Conservation (phyloP, 2,888 invertebrate genomes). For the Altica lythri region DNA sequence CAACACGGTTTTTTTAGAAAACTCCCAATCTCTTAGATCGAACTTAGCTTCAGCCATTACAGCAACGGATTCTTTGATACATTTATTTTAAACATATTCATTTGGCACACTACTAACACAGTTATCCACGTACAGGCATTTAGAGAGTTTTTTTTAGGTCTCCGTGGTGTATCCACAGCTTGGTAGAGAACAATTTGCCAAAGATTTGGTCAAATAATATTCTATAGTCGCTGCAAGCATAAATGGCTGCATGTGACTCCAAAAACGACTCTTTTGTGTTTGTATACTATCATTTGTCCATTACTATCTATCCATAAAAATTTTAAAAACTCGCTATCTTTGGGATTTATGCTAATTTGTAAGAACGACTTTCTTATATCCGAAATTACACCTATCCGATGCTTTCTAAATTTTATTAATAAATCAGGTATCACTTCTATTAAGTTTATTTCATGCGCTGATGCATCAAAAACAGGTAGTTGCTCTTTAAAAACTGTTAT, state of each 20-base stretch:
- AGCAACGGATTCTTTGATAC: constrained; percentile 12
- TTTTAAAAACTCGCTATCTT: constrained; percentile 42
- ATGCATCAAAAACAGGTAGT: constrained; percentile 23
- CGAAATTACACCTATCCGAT: constrained; percentile 36
- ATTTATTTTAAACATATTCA: constrained; percentile 5
- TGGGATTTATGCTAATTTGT: constrained; percentile 39
- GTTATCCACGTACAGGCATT: constrained; percentile 27
- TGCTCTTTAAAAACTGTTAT: constrained; percentile 13
- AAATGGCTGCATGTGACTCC: constrained; percentile 29
- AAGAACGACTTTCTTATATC: constrained; percentile 47
- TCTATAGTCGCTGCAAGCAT: constrained; percentile 31
- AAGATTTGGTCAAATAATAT: constrained; percentile 21
- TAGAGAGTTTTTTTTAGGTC: not conserved
- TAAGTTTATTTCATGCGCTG: constrained; percentile 16
- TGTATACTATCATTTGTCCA: constrained; percentile 22
- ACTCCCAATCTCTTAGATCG: constrained; percentile 28
- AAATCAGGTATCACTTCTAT: constrained; percentile 30
- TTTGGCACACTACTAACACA: constrained; percentile 23
- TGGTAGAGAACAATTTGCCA: too few species aligned
- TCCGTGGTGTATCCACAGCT: constrained; percentile 7
- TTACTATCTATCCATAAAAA: constrained; percentile 41
- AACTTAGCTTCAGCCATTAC: constrained; percentile 21
- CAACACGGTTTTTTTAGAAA: too few species aligned
- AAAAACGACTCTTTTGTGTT: constrained; percentile 28
- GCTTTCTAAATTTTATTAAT: constrained; percentile 31